A percentile compares a stretch with the other conserved stretches of the same genome.
Conservation (phyloP, 2,888 invertebrate genomes). For the Drosophila buzzatii region DNA sequence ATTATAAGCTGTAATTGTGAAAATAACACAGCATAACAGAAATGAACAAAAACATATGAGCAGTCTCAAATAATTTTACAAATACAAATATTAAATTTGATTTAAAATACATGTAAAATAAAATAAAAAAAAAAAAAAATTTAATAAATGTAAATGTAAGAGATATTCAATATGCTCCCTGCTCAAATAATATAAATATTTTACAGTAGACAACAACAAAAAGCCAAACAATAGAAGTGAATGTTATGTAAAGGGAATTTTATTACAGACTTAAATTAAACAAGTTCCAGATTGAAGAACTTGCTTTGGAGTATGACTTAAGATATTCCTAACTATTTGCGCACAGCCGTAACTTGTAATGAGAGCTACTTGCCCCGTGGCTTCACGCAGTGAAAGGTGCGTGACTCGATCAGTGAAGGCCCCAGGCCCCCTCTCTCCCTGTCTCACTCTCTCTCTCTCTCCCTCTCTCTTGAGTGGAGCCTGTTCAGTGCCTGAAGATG, state of each 20-base stretch:
- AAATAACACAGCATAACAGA: no score
- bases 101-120: neutral
- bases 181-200: neutral
- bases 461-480: neutral
- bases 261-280: neutral
- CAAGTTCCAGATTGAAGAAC: neutral
- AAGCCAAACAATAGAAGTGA: neutral
- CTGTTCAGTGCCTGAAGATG: constrained; percentile 21
- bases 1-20: no score
- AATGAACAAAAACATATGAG: no score
- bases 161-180: neutral
- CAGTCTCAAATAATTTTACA: no score
- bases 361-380: constrained; percentile 6
- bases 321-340: constrained; percentile 3
- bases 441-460: neutral
- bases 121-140: neutral
- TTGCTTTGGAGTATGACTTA: neutral
- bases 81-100: neutral
- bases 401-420: constrained; percentile 54
- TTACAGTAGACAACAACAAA: neutral
- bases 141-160: no score
- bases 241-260: neutral
- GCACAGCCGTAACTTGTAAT: constrained; percentile 11
- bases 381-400: constrained; percentile 45
- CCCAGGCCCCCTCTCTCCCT: neutral